These are phyloP conservation scores for Dryas iulia DNA, from an alignment of 1,140 invertebrate species.

Conservation along the genomic window DNA sequence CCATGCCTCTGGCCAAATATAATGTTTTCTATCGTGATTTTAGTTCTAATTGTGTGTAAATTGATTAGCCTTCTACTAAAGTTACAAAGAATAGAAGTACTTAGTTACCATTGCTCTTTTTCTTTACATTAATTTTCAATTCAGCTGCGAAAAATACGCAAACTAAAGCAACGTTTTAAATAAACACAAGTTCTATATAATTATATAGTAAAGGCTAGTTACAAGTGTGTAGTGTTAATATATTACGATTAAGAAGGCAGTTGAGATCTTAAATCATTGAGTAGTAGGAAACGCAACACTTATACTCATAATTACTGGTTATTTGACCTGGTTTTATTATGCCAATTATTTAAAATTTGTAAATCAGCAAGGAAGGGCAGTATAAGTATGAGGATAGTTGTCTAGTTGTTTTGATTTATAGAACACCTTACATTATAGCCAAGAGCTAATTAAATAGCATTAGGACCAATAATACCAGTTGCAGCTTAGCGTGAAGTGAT, in stretches of 20 bases:
- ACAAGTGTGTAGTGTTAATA: slow-evolving; percentile 26
- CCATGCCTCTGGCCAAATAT: slow-evolving; percentile 38
- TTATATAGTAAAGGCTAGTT: neutral
- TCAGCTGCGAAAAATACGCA: neutral
- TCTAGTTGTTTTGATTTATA: neutral
- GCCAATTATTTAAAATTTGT: slow-evolving; percentile 22
- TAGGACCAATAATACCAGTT: too few relatives aligned
- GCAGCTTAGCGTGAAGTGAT: too few relatives aligned
- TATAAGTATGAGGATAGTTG: neutral
- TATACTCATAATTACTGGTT: slow-evolving; percentile 29
- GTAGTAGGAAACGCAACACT: slow-evolving; percentile 32
- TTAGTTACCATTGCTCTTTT: neutral
- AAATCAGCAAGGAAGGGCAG: neutral
- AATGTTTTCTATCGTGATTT: slow-evolving; percentile 28
- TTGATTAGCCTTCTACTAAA: slow-evolving; percentile 10
- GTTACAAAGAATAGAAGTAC: neutral
- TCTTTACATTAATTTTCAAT: neutral
- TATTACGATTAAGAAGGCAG: slow-evolving; percentile 34
- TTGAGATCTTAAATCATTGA: slow-evolving; percentile 32
- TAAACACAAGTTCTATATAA: neutral
- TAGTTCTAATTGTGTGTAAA: slow-evolving; percentile 22
- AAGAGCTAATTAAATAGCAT: too few relatives aligned
- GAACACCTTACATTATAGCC: too few relatives aligned
- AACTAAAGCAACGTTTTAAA: neutral
- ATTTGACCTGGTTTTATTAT: slow-evolving; percentile 30